Evolutionary conservation across 2,888 invertebrate species (phyloP).

Genomic region (Cabera pusaria): DNA sequence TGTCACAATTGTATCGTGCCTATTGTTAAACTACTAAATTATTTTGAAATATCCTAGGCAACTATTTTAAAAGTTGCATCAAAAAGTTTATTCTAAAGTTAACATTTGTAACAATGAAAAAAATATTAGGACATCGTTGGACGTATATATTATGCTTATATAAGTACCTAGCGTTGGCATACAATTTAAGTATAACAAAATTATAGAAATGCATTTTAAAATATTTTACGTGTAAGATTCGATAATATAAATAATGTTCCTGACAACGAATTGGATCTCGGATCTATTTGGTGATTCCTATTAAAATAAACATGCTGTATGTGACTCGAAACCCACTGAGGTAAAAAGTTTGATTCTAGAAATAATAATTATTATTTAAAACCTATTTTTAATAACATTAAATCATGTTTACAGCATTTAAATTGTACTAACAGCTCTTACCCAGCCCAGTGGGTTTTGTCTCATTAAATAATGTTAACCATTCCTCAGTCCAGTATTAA

Average conservation of each 20-base stretch:
- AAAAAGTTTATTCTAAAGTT: constrained; percentile 9
- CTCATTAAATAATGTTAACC: constrained; percentile 45
- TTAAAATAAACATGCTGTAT: constrained; percentile 25
- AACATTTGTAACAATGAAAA: too few species aligned
- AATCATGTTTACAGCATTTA: too few species aligned
- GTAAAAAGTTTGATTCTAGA: too few species aligned
- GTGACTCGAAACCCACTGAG: constrained; percentile 18
- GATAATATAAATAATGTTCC: constrained; percentile 17
- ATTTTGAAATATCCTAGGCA: constrained; percentile 4
- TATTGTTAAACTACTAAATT: constrained; percentile 13
- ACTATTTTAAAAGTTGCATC: neutral
- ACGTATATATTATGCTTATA: too few species aligned
- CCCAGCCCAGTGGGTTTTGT: neutral
- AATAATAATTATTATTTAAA: too few species aligned
- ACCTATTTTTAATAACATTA: too few species aligned
- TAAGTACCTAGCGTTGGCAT: too few species aligned
- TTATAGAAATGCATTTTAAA: neutral
- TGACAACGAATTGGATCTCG: constrained; percentile 41
- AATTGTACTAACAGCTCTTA: too few species aligned
- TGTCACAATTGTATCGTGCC: constrained; percentile 27
- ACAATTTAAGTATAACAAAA: too few species aligned
- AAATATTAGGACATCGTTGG: too few species aligned
- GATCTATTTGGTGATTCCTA: constrained; percentile 36
- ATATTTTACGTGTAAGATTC: constrained; percentile 6
- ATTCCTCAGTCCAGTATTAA: constrained; percentile 71